phyloP scores from a whole-genome alignment of 2,888 invertebrate species.

The Allolobophora icterica region DNA sequence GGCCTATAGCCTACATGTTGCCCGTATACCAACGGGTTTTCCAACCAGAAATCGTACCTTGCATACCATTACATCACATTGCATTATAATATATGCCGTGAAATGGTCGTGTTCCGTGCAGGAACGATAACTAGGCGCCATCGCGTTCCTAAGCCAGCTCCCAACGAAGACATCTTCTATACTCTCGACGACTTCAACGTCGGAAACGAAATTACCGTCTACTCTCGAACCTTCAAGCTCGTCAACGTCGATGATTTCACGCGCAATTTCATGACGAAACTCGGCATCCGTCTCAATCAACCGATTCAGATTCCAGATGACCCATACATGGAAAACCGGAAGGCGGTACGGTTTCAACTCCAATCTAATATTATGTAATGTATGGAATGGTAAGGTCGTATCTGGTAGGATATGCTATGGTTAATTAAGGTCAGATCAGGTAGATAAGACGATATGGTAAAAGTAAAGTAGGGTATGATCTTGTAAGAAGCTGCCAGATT shows the following conservation, averaged over 20 bases:
- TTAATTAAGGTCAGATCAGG: too few species aligned
- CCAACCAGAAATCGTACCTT: too few species aligned
- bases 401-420: too few species aligned
- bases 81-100: neutral
- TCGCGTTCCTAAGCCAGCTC: constrained; percentile 76
- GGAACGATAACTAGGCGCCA: constrained; percentile 83
- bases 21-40: too few species aligned
- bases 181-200: constrained; percentile 87
- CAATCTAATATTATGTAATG: neutral
- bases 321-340: constrained; percentile 10
- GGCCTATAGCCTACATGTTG: too few species aligned
- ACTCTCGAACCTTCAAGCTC: constrained; percentile 81
- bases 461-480: too few species aligned
- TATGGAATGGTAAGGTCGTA: too few species aligned
- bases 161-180: constrained; percentile 78
- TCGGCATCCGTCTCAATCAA: constrained; percentile 77
- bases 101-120: constrained; percentile 57
- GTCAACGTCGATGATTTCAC: constrained; percentile 87
- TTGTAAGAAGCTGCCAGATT: too few species aligned
- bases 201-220: constrained; percentile 79
- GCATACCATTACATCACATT: neutral
- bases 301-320: constrained; percentile 35
- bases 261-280: constrained; percentile 80
- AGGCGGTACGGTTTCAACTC: constrained; percentile 67
- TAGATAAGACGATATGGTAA: too few species aligned